Base-by-base conservation (phyloP, 1,140 invertebrate genomes). In the Drosophila quadrilineata region DNA sequence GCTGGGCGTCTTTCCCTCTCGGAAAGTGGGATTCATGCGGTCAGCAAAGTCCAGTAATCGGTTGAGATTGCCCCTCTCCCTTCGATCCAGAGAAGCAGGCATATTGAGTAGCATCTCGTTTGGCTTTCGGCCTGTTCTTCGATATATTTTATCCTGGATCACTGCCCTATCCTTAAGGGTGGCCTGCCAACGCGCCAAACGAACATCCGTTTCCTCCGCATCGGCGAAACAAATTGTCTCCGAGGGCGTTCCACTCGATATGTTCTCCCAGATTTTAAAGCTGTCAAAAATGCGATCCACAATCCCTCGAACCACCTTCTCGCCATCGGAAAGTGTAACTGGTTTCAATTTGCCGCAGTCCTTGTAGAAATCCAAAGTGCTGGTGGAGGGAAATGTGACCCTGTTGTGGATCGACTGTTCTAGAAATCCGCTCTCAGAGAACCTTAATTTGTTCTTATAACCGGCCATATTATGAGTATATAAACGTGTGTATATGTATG, bases 51-150 rank as follows among this genome's bases (percentile, higher is more conserved):
- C 87, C 29, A 88, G 46, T 0, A 88, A n/a, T 5, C 82, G 70
- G 12, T 62, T 31, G 0, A 88, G 28, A 0, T 50, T 82, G 17
- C 73, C 71, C 8, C 64, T 75, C 4, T 88, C 75, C 1, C 71
- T 63, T 5, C 65, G 63, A 2, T 68, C 75, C 14, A 76, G 45
- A 0, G 71, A 70, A 6, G 38, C 21, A 6, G 60, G 59, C 9
- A 64, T 31, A 70, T 87, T 88, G 40, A 68, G 67, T 0, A 85
- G 60, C 50, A 88, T 75, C 38, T 85, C 66, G 0, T 58, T 10
- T 3, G 77, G 64, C 0, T n/a, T 40, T 3, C 75, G 70, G 0
- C 72, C 77, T 0, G 54, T 62, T 19, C 52, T 56, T 0, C 31
- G 22, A 3, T 24, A 29, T 6, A 88, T 88, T 28, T 43, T 73